A percentile compares a stretch with the other conserved stretches of the same genome.
Conservation (phyloP, 1,140 invertebrate species). For the Trichonephila inaurata region DNA sequence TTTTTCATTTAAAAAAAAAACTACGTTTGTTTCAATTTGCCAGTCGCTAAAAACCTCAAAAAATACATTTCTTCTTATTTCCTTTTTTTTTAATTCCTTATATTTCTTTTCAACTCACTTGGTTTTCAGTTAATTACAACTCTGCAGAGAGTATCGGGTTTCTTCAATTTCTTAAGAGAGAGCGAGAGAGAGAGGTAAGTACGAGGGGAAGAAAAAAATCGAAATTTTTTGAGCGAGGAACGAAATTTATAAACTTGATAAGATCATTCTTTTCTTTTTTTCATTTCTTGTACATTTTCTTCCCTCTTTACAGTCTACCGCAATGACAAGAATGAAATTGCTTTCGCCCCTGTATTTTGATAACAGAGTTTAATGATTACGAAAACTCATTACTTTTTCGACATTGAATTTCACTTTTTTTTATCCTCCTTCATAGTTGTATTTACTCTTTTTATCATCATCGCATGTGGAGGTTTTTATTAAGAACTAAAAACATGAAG, state of each 20-base stretch:
- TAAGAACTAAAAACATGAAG: constrained; percentile 53
- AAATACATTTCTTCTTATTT: constrained; percentile 47
- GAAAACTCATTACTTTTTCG: constrained; percentile 75
- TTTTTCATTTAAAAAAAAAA: constrained; percentile 10
- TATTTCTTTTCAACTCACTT: constrained; percentile 3
- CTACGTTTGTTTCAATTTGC: constrained; percentile 74
- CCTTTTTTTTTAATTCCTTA: not conserved
- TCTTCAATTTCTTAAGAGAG: constrained; percentile 47
- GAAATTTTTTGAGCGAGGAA: constrained; percentile 52
- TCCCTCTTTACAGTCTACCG: constrained; percentile 32
- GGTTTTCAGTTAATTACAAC: constrained; percentile 71
- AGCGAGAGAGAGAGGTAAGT: not conserved
- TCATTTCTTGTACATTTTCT: not conserved
- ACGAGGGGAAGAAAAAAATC: constrained; percentile 14
- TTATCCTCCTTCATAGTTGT: constrained; percentile 25
- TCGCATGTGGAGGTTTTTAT: constrained; percentile 60
- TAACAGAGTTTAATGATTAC: constrained; percentile 76
- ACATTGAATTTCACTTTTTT: constrained; percentile 69
- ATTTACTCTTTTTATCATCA: constrained; percentile 46
- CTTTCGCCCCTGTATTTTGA: constrained; percentile 74
- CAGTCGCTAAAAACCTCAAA: constrained; percentile 73
- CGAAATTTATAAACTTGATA: constrained; percentile 72
- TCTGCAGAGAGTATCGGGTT: constrained; percentile 58
- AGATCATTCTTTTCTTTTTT: constrained; percentile 61
- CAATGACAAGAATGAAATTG: constrained; percentile 71